phyloP scores from a whole-genome alignment of 1,140 invertebrate genomes.

The Drosophila erecta region DNA sequence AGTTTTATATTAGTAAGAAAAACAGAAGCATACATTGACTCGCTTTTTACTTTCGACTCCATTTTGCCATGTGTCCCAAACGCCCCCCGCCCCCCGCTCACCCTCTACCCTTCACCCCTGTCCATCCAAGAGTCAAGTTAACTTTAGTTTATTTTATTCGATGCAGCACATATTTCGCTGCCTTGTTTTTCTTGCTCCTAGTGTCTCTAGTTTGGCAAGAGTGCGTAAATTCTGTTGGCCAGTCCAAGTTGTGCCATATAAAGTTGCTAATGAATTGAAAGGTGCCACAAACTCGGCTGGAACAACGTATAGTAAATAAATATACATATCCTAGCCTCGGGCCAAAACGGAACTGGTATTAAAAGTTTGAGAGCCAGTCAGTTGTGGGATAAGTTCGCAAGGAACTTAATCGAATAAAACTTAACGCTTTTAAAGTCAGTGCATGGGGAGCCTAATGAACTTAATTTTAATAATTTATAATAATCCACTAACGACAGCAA shows the following conservation, averaged over 20 bases:
- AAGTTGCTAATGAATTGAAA: constrained; percentile 78
- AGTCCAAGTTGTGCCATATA: constrained; percentile 52
- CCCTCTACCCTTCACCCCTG: no score
- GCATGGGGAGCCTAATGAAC: background rate
- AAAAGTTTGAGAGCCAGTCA: constrained; percentile 35
- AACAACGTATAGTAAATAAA: constrained; percentile 17
- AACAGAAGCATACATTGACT: constrained; percentile 55
- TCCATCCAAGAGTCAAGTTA: constrained; percentile 14
- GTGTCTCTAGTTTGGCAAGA: constrained; percentile 44
- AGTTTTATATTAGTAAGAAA: constrained; percentile 72
- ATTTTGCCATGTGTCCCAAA: constrained; percentile 13
- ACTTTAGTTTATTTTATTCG: constrained; percentile 71
- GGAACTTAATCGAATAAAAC: constrained; percentile 28
- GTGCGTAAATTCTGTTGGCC: constrained; percentile 48
- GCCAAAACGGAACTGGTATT: constrained; percentile 31
- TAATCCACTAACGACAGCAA: no score
- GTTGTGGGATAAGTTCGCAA: constrained; percentile 13
- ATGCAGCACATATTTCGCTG: constrained; percentile 57
- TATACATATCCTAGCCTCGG: background rate
- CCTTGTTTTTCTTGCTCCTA: constrained; percentile 17
- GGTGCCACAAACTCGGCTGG: constrained; percentile 33
- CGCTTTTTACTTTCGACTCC: constrained; percentile 35
- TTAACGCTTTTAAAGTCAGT: background rate
- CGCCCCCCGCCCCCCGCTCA: background rate
- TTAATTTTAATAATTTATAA: background rate